These are phyloP conservation scores for Andrena hattorfiana DNA, from an alignment of 2,888 invertebrate genomes.

Conservation along the genomic window DNA sequence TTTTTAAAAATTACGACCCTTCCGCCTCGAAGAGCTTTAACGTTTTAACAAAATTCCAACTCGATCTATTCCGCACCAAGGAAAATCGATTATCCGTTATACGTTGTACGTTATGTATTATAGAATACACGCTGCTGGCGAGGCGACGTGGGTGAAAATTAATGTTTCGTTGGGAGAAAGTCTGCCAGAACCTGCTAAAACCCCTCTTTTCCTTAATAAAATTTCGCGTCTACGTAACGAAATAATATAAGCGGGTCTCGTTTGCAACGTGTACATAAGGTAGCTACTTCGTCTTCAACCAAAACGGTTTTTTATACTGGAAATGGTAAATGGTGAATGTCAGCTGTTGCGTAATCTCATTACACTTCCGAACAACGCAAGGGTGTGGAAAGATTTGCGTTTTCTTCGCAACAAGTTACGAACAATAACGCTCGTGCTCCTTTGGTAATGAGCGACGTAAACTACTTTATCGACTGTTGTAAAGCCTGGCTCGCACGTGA, in stretches of 20 bases:
- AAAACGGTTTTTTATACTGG: slow-evolving; percentile 2
- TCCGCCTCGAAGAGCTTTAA: slow-evolving; percentile 30
- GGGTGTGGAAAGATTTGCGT: not conserved
- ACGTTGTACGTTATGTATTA: slow-evolving; percentile 3
- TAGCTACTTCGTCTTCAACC: not conserved
- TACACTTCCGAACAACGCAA: not conserved
- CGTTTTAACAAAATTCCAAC: slow-evolving; percentile 32
- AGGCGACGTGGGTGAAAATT: slow-evolving; percentile 4
- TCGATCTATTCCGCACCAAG: slow-evolving; percentile 15
- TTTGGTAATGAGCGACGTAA: too few species aligned
- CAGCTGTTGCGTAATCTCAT: not conserved
- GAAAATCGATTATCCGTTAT: slow-evolving; percentile 40
- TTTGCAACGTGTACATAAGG: not conserved
- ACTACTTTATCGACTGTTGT: too few species aligned
- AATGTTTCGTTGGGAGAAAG: slow-evolving; percentile 18
- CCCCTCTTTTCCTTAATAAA: not conserved
- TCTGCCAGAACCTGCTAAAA: not conserved
- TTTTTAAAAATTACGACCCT: slow-evolving; percentile 48
- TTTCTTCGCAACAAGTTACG: too few species aligned
- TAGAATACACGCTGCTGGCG: not conserved
- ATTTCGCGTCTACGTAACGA: not conserved
- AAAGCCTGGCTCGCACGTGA: too few species aligned
- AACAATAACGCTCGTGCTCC: too few species aligned
- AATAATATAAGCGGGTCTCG: not conserved
- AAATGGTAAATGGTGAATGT: not conserved